Evolutionary conservation across 2,113 vertebrate species (phyloP).

Genomic region (Raja brachyura): DNA sequence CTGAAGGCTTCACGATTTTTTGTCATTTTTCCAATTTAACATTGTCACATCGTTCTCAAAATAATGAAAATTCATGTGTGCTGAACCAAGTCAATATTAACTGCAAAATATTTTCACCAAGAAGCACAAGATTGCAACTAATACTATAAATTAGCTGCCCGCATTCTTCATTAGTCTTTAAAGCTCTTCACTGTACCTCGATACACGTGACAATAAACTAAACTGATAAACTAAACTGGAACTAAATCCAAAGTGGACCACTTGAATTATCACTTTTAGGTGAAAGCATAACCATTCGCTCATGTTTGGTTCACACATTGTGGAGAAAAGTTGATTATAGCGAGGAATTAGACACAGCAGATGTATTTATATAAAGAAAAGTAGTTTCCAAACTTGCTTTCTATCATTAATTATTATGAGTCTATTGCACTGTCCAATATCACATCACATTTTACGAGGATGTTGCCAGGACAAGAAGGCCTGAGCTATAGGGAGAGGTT

Average conservation of each 20-base stretch:
- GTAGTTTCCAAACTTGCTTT: not conserved
- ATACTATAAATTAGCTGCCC: not conserved
- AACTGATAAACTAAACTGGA: too few species aligned
- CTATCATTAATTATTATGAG: not conserved
- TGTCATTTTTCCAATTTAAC: not conserved
- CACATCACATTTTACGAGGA: not conserved
- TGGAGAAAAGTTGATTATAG: not conserved
- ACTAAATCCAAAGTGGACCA: too few species aligned
- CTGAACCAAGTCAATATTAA: not conserved
- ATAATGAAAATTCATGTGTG: conserved; percentile 20
- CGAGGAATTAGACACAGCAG: not conserved
- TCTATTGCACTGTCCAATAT: not conserved
- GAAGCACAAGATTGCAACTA: not conserved
- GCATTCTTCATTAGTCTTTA: too few species aligned
- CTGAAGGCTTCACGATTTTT: not conserved
- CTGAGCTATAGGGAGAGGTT: too few species aligned
- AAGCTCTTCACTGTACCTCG: too few species aligned
- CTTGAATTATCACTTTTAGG: not conserved
- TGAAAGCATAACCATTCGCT: not conserved
- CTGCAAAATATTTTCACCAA: not conserved
- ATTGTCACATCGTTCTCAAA: not conserved
- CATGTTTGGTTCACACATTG: not conserved
- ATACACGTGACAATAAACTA: too few species aligned
- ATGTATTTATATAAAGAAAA: not conserved
- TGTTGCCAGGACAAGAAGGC: too few species aligned